These are phyloP conservation scores for Lipophrys pholis DNA, from an alignment of 2,113 vertebrate species.

Conservation along the genomic window DNA sequence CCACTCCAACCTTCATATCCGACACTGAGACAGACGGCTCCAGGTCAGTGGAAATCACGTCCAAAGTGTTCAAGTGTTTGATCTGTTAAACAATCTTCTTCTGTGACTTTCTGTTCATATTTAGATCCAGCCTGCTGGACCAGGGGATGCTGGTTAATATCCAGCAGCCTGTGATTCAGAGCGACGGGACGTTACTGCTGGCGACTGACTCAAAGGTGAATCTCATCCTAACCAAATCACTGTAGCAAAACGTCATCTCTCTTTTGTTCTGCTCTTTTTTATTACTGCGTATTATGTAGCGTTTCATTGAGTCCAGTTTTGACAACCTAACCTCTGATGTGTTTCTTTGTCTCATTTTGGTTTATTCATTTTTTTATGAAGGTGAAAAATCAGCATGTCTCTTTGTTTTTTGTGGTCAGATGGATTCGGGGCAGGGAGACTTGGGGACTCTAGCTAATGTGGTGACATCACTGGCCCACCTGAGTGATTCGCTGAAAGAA, in stretches of 20 bases:
- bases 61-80: neutral
- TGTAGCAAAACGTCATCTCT: neutral
- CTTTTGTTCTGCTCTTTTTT: slow-evolving; percentile 1
- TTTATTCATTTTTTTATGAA: neutral
- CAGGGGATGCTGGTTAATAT: slow-evolving; percentile 98
- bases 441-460: slow-evolving; percentile 97
- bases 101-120: slow-evolving; percentile 29
- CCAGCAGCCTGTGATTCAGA: slow-evolving; percentile 95
- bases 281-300: neutral
- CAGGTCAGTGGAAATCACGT: slow-evolving; percentile 80
- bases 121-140: slow-evolving; percentile 92
- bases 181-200: slow-evolving; percentile 93
- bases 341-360: neutral
- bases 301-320: neutral
- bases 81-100: too few relatives aligned
- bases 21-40: slow-evolving; percentile 89
- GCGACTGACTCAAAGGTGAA: slow-evolving; percentile 92
- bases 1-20: slow-evolving; percentile 96
- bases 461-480: slow-evolving; percentile 94
- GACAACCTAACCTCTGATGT: neutral
- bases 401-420: slow-evolving; percentile 73
- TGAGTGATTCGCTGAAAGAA: slow-evolving; percentile 86
- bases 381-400: slow-evolving; percentile 1
- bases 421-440: slow-evolving; percentile 92
- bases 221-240: neutral